Base-by-base conservation (phyloP, 2,113 vertebrate species). In the Formicarius rufipectus region DNA sequence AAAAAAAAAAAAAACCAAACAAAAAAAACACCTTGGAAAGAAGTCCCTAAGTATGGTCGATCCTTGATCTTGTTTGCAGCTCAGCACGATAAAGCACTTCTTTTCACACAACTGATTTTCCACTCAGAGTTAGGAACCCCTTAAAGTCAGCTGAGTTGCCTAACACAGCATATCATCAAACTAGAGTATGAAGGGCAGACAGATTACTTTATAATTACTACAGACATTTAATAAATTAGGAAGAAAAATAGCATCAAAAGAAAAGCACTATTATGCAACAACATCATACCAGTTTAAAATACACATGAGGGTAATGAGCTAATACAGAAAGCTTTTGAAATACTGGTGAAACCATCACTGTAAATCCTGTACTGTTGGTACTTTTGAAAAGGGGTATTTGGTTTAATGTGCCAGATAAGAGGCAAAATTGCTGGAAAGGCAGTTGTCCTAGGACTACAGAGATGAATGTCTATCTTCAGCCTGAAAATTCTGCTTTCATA, bases 291-390 rank as follows among this genome's bases (percentile, higher is more conserved):
- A 75, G 16, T 69, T 74, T 67, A 68, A 87, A 91, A 75, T 28
- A 77, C 0, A 9, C 0, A 50, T 14, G 0, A 71, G 17, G 28
- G 6, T 27, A n/a, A 44, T 14, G 9, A 78, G 28, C 35, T 83
- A 66, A 68, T 39, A 84, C 12, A 84, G n/a, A 59, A 84, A 91
- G 18, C 28, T 31, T 87, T 59, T 74, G n/a, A 76, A 91, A 62
- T 30, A 30, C 39, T 58, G 30, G 7, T 55, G 63, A 94, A 89
- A 73, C 21, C 14, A 79, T 20, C 40, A 56, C 9, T 49, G 47
- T 45, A 56, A 75, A 42, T 91, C 37, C 62, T 73, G 18, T 37
- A 63, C 25, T 47, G 19, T 24, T 62, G 17, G 24, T 47, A 4
- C 58, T 75, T 72, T 60, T 79, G 25, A 37, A 28, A 84, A 75